Base-by-base conservation (phyloP, 2,797 vertebrate genomes). In the Coendou prehensilis region DNA sequence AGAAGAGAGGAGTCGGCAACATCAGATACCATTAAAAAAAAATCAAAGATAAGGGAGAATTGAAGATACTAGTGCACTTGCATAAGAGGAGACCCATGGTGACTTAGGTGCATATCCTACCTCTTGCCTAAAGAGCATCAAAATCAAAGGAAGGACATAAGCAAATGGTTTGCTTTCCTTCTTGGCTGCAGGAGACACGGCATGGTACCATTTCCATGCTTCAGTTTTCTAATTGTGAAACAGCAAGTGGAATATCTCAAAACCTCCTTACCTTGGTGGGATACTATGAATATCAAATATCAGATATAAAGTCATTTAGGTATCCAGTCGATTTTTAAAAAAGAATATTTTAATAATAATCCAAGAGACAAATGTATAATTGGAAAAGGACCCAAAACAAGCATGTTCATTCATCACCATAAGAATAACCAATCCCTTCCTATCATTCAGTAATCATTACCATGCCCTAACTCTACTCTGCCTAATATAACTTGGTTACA, bases 241-340 rank as follows among this genome's bases (percentile, higher is more conserved):
- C 45, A 89, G 54, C 13, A 47, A 84, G 4, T 64, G 17, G 61
- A 79, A 64, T 61, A 78, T 54, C 52, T 85, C 79, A 95, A 79
- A 64, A 84, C 45, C 83, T 90, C 33, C 64, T 13, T 89, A 81
- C 37, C 9, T 76, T 71, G 28, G 28, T 64, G 30, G 28, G 11
- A 75, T 69, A 57, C 2, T 13, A 67, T 82, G 59, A 87, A 86
- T 56, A 84, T 82, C 50, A 86, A 95, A 69, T 87, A 37, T 93
- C 8, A 94, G 18, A 89, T 87, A 87, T 69, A 85, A 94, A 91
- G 75, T 87, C 47, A 83, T n/a, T 86, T 79, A 86, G 82, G 45
- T 45, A 75, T 9, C 28, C 76, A 28, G 50, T 76, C 47, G 26
- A 78, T 33, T 52, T 30, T 47, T 73, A n/a, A 78, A 82, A 82